Base-by-base conservation (phyloP, 1,140 invertebrate genomes). In the Bombus pascuorum region DNA sequence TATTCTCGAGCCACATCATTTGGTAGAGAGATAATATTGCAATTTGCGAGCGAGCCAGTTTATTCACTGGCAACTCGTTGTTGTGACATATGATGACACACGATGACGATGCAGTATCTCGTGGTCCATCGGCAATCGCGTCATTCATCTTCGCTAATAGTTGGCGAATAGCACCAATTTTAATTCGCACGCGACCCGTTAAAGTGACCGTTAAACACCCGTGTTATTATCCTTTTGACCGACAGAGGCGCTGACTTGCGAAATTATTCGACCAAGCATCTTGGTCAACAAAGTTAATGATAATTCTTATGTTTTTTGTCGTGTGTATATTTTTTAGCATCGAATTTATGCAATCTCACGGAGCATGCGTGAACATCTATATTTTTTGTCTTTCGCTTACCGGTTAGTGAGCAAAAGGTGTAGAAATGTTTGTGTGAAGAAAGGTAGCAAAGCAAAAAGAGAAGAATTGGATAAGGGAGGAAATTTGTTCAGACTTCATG, bases 111-210 rank as follows among this genome's bases (percentile, higher is more conserved):
- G 77, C 77, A 37, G 28, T 34, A 68, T 44, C 37, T 22, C 22
- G 39, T 6, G n/a, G 28, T 37, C 62, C 32, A 79, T 47, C 59
- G 53, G 28, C 37, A n/a, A 65, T 78, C 59, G 28, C 76, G 37
- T 78, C 57, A 78, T 78, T 78, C 76, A 79, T 79, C 62, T n/a
- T 79, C 3, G n/a, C n/a, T 79, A 79, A 79, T 79, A 79, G n/a
- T 44, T 79, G 39, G 62, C 28, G 39, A 79, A 79, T 66, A 39
- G 28, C 12, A 32, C 18, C 15, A 44, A 34, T 79, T 79, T 79
- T 28, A 79, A 44, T 79, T 79, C 59, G 18, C 59, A 42, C 18
- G n/a, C 62, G n/a, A 62, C 42, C 42, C 28, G 71, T 22, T 13
- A 18, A 32, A 32, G n/a, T 5, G 15, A 34, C 42, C n/a, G 42